Evolutionary conservation across 2,113 vertebrate species (phyloP).

Genomic region (Balaeniceps rex): DNA sequence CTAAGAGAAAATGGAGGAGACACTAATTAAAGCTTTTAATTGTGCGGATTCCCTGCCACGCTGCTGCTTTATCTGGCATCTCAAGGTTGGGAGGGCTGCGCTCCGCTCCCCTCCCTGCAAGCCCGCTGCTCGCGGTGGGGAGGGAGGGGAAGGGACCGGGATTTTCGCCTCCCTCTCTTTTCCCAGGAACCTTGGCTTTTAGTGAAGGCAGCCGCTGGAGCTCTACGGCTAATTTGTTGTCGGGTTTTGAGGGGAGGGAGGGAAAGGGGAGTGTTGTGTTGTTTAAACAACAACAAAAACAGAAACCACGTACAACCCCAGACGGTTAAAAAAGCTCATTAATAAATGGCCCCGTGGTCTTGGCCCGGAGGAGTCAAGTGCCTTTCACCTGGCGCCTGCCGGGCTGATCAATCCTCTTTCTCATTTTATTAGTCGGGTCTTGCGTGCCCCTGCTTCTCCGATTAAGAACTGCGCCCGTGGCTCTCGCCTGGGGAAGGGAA

Average conservation of each 20-base stretch:
- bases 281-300: background rate
- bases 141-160: background rate
- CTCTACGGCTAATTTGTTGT: background rate
- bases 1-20: constrained; percentile 98
- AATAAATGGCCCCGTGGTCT: constrained; percentile 27
- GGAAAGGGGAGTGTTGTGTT: background rate
- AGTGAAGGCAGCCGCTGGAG: background rate
- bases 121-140: background rate
- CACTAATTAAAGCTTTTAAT: constrained; percentile 99
- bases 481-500: background rate
- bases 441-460: background rate
- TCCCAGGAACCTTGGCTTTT: background rate
- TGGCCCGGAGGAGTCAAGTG: background rate
- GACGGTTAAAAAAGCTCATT: constrained; percentile 22
- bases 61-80: constrained; percentile 93
- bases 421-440: background rate
- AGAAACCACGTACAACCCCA: background rate
- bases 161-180: background rate
- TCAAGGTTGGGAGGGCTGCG: constrained; percentile 74
- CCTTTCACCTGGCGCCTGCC: constrained; percentile 39
- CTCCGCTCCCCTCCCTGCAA: constrained; percentile 24
- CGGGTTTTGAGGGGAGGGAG: background rate
- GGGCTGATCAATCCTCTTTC: background rate
- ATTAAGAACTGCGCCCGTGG: background rate
- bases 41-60: constrained; percentile 96